phyloP scores from a whole-genome alignment of 2,888 invertebrate species.

The Nomada hirtipes region DNA sequence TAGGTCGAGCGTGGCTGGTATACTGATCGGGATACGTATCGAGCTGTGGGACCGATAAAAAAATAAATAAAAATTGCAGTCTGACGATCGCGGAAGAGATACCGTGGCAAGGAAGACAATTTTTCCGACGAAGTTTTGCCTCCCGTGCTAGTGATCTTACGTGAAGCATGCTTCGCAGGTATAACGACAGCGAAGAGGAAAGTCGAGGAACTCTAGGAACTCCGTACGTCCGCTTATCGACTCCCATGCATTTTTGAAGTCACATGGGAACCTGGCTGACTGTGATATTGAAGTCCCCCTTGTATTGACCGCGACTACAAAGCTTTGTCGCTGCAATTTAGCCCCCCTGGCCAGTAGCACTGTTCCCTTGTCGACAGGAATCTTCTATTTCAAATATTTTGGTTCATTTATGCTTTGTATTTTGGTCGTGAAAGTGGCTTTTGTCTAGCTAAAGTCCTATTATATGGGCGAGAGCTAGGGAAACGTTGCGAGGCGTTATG shows the following conservation, averaged over 20 bases:
- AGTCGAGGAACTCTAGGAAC: conserved; percentile 39
- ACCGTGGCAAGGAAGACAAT: conserved; percentile 35
- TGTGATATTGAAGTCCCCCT: conserved; percentile 45
- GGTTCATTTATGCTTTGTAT: neutral
- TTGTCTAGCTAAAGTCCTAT: no score
- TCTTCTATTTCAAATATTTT: conserved; percentile 22
- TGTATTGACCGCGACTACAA: conserved; percentile 41
- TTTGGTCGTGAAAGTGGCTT: neutral
- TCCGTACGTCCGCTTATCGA: conserved; percentile 46
- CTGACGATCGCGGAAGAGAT: conserved; percentile 41
- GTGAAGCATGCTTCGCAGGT: conserved; percentile 53
- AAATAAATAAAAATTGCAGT: conserved; percentile 60
- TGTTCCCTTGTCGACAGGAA: neutral
- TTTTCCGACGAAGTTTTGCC: conserved; percentile 32
- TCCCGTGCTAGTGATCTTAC: conserved; percentile 49
- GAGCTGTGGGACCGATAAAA: conserved; percentile 13
- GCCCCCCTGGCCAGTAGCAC: neutral
- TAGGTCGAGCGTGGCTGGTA: conserved; percentile 37
- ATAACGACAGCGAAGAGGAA: conserved; percentile 53
- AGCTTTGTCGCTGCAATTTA: conserved; percentile 50
- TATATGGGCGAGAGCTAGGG: neutral
- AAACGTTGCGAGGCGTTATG: neutral
- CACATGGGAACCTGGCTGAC: conserved; percentile 32
- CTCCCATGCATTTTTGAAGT: conserved; percentile 53
- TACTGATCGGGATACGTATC: conserved; percentile 35